Percentiles rank a stretch among this genome's conserved stretches.
Conservation (phyloP, 2,888 invertebrate species). For the Scotopteryx bipunctaria region DNA sequence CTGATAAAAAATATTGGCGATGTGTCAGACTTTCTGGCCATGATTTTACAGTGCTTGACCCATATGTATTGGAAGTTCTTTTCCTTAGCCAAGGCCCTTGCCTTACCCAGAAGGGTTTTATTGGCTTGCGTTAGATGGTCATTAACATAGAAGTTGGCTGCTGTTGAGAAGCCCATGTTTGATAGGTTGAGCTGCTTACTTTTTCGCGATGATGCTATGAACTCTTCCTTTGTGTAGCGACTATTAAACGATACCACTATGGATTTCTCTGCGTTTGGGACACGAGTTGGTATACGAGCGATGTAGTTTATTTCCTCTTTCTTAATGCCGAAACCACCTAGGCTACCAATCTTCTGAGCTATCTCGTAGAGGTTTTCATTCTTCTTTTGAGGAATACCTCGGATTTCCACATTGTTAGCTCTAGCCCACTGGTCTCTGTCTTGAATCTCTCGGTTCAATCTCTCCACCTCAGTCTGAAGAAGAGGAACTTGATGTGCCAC, state of each 20-base stretch:
- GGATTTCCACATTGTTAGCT: not conserved
- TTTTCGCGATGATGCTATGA: not conserved
- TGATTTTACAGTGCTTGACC: slow-evolving; percentile 4
- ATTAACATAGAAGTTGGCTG: not conserved
- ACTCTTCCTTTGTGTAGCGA: not conserved
- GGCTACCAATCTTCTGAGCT: not conserved
- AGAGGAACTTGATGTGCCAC: not conserved
- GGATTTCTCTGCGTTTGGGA: not conserved
- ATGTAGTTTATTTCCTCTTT: not conserved
- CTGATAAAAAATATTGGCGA: not conserved
- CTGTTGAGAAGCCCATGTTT: not conserved
- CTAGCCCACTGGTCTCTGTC: not conserved
- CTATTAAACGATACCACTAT: not conserved
- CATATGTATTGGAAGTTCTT: not conserved
- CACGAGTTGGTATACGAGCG: not conserved
- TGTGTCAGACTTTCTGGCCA: not conserved
- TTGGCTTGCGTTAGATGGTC: not conserved
- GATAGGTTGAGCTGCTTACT: not conserved
- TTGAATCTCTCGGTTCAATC: not conserved
- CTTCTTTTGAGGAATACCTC: not conserved
- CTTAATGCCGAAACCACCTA: not conserved
- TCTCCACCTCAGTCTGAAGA: not conserved
- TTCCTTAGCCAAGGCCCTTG: not conserved
- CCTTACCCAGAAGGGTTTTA: not conserved
- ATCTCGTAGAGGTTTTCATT: not conserved